Base-by-base conservation (phyloP, 2,888 invertebrate genomes). In the Bombylius major region DNA sequence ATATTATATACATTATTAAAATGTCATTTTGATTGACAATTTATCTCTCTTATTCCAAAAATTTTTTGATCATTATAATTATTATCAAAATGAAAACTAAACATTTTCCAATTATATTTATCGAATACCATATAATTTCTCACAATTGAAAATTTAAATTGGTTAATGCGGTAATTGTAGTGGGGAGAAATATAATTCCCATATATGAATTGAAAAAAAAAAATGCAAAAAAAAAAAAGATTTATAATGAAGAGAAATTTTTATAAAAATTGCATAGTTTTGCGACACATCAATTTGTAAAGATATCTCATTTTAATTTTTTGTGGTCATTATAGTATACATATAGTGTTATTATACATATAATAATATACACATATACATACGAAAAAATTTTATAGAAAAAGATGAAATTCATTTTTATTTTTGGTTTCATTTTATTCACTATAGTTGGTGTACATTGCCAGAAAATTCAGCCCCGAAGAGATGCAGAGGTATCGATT, bases 401-500 rank as follows among this genome's bases (percentile, higher is more conserved):
- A 51, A 53, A 33, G 46, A 56, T 53, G 53, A 50, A 50, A 47
- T n/a, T 42, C 11, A 39, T 50, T 36, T 32, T 50, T 33, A 50
- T 53, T 50, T 47, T 53, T 50, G 56, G 9, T 12, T 4, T 47
- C 11, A 51, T 48, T 50, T 48, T 57, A 31, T 56, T 34, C 53
- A 50, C 53, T 31, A 14, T 47, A 39, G 31, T 23, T 54, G 46
- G 48, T 31, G 44, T 47, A n/a, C 50, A 56, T 44, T 57, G 60
- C 53, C 61, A 61, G 56, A 58, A 63, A 53, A 45, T 56, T 23
- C 48, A 55, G 46, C 63, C 62, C 54, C 55, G 63, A 45, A 60
- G 63, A 53, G 63, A 63, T 60, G 60, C 54, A 42, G 60, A 62
- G 57, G 62, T 62, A 60, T 50, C 49, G 54, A 57, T 57, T 54